phyloP scores from a whole-genome alignment of 1,140 invertebrate genomes.

The Bombus breviceps region DNA sequence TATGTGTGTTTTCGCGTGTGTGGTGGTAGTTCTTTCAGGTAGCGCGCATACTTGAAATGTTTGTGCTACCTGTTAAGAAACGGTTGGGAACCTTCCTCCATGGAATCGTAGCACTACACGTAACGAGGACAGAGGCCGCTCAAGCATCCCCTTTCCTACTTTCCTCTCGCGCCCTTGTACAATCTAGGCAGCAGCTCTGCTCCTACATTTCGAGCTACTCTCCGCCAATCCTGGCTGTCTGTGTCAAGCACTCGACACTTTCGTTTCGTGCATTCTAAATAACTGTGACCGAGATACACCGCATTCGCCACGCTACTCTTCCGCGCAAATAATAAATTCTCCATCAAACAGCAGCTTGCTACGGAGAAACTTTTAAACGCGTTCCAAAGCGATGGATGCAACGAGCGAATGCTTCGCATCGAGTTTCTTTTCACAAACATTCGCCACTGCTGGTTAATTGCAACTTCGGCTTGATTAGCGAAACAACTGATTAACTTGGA shows the following conservation, averaged over 20 bases:
- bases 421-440: too few species aligned
- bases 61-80: conserved; percentile 62
- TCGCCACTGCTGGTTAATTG: too few species aligned
- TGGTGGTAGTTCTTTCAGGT: conserved; percentile 14
- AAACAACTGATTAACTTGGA: too few species aligned
- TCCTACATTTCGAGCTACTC: conserved; percentile 26
- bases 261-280: conserved; percentile 66
- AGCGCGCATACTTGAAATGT: conserved; percentile 58
- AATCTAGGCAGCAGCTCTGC: conserved; percentile 25
- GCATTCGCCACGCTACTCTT: not conserved
- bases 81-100: conserved; percentile 34
- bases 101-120: conserved; percentile 52
- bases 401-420: too few species aligned
- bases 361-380: not conserved
- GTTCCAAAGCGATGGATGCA: not conserved
- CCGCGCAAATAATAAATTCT: conserved; percentile 21
- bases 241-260: conserved; percentile 64
- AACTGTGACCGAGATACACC: conserved; percentile 25
- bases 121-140: conserved; percentile 64
- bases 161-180: conserved; percentile 32
- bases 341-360: not conserved
- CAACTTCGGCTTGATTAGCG: too few species aligned
- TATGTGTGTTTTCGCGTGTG: not conserved
- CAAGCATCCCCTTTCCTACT: conserved; percentile 44
- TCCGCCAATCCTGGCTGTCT: conserved; percentile 47